Evolutionary conservation across 2,888 invertebrate genomes (phyloP), one percentile per base, ranked within the genome.

Genomic region (Watsonalla cultraria): DNA sequence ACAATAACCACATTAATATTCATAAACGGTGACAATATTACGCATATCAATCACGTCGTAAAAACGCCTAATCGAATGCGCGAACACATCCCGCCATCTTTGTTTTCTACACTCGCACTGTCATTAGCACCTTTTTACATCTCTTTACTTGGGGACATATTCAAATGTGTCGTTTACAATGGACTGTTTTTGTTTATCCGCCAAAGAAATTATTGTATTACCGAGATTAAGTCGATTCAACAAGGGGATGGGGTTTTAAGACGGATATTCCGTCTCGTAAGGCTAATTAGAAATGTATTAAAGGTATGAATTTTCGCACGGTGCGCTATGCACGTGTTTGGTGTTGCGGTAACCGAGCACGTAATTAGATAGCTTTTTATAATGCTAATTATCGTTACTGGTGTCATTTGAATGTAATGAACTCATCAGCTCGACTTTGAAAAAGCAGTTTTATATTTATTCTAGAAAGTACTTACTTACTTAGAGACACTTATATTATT

Each of bases 11-110:
- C 68, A 82, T 88, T 83, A 86, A 86, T 88, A 90, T 89, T 88
- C 88, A 89, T 83, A 82, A 74, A 78, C 68, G 62, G 64, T 68
- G 72, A 80, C 81, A 72, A 68, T 76, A 88, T 89, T 88, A 80
- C 84, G 88, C 89, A 88, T 90, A 90, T 90, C 90, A 90, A 89
- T 88, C 88, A 86, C 82, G 62, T 24, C 61, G 59, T 59, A 74
- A 47, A 82, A 88, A 82, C 68, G 76, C 76, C 76, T 86, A 86
- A 89, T 89, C 76, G 67, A 72, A 89, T 89, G 88, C 88, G 78
- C 70, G 76, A 66, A 78, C 90, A 83, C 84, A 86, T 79, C 86
- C 80, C 81, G 77, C 70, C 69, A 74, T 73, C 74, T 74, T 85
- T 85, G 82, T 85, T 74, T 82, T 78, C 74, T 60, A 59, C 62